A percentile compares a stretch with the other conserved stretches of the same genome.
Evolutionary conservation across 1,140 invertebrate species (phyloP).

Genomic region (Drosophila ironensis): DNA sequence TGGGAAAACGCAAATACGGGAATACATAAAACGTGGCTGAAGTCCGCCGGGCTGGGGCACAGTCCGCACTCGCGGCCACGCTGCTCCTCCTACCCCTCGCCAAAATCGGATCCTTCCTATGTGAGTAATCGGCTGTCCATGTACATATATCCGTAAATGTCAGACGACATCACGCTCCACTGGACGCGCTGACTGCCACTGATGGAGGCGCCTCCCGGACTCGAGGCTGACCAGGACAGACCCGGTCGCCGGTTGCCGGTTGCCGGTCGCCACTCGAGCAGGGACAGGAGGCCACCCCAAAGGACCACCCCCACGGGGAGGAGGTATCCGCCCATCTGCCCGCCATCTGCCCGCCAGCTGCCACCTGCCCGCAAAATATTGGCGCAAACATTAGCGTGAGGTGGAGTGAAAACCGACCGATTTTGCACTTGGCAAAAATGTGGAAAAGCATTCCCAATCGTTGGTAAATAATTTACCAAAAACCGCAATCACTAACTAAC

Average conservation of each 20-base stretch:
- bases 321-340: too few relatives aligned
- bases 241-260: neutral
- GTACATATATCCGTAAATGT: constrained; percentile 72
- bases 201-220: constrained; percentile 49
- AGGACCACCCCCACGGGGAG: too few relatives aligned
- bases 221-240: neutral
- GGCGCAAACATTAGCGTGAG: constrained; percentile 58
- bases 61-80: constrained; percentile 52
- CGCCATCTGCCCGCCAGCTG: neutral
- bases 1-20: constrained; percentile 63
- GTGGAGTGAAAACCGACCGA: neutral
- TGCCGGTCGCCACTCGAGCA: too few relatives aligned
- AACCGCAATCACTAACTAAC: too few relatives aligned
- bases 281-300: neutral
- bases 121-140: constrained; percentile 44
- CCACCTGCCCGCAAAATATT: constrained; percentile 67
- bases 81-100: neutral
- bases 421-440: neutral
- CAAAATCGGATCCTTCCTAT: constrained; percentile 9
- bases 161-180: constrained; percentile 81
- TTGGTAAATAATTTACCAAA: too few relatives aligned
- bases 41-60: constrained; percentile 7
- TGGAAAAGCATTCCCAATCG: too few relatives aligned
- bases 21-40: constrained; percentile 31
- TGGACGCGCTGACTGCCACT: constrained; percentile 50